A percentile compares a stretch with the other conserved stretches of the same genome.
Evolutionary conservation across 2,888 invertebrate genomes (phyloP).

Genomic region (Drosophila trichaetosa): DNA sequence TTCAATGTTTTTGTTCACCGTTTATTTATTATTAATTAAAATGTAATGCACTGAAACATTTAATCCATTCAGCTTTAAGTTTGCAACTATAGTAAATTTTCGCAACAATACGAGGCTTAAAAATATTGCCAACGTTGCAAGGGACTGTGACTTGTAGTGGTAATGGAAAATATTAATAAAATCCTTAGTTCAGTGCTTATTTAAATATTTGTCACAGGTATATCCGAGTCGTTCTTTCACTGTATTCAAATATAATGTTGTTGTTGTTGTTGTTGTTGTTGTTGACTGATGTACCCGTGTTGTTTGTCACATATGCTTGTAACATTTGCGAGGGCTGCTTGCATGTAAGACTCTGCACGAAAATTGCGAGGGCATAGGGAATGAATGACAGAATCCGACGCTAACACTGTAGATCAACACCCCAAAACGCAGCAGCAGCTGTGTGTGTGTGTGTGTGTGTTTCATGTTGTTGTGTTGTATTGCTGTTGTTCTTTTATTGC

Average conservation of each 20-base stretch:
- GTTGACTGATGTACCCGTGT: constrained; percentile 7
- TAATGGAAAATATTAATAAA: no score
- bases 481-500: constrained; percentile 64
- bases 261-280: constrained; percentile 8
- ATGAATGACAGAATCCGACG: constrained; percentile 17
- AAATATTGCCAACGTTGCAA: neutral
- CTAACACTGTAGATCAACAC: constrained; percentile 60
- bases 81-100: neutral
- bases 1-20: neutral
- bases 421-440: constrained; percentile 38
- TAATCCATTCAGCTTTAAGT: constrained; percentile 2
- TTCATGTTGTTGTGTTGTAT: constrained; percentile 16
- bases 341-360: constrained; percentile 28
- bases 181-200: neutral
- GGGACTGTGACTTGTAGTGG: neutral
- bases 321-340: constrained; percentile 34
- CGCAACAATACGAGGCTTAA: neutral
- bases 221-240: neutral
- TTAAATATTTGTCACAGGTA: constrained; percentile 2
- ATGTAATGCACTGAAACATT: neutral
- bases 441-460: constrained; percentile 6
- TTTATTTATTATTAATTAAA: constrained; percentile 1
- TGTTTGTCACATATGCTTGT: constrained; percentile 53
- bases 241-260: neutral
- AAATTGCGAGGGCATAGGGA: neutral